Evolutionary conservation across 1,140 invertebrate species (phyloP), one percentile per base, ranked within the genome.

Genomic region (Homalodisca vitripennis): DNA sequence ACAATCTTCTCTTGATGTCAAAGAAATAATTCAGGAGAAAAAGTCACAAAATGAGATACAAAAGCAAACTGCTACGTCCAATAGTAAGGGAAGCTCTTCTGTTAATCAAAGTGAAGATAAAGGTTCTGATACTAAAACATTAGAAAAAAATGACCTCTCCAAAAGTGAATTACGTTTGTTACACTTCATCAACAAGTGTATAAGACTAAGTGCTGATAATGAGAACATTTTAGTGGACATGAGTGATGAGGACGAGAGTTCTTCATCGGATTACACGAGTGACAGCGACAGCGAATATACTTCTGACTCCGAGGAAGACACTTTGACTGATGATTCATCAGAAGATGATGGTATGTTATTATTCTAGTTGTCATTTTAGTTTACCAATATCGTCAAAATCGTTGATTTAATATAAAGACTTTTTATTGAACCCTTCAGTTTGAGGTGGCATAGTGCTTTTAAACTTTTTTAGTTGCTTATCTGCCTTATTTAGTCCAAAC

Each of bases 251-350:
- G 55, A 60, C 24, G 6, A 3, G 10, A 27, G 22, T 3, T 53
- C 48, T 14, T 60, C 55, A 26, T 60, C 55, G 2, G 55, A 60
- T 6, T 60, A 60, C 26, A 27, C 55, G 3, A 60, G 55, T 30
- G 55, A 60, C 3, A 60, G 55, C 24, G 55, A 60, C 3, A 60
- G 55, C n/a, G 55, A 60, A 60, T 60, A 60, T 26, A 60, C 55
- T 22, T 60, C 55, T n/a, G 55, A 60, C 55, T 22, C 14, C 29
- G 55, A 60, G 24, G 55, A 60, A 26, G 55, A 60, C 24, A 27
- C 55, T 22, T n/a, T 51, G n/a, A 60, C 55, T 29, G 55, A 60
- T 60, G 55, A 60, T 29, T 60, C 55, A 6, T 51, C 48, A 3
- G n/a, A n/a, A n/a, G n/a, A n/a, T n/a, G 55, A 60, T 60, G 55